Evolutionary conservation across 1,140 invertebrate species (phyloP).

Genomic region (Listronotus bonariensis): DNA sequence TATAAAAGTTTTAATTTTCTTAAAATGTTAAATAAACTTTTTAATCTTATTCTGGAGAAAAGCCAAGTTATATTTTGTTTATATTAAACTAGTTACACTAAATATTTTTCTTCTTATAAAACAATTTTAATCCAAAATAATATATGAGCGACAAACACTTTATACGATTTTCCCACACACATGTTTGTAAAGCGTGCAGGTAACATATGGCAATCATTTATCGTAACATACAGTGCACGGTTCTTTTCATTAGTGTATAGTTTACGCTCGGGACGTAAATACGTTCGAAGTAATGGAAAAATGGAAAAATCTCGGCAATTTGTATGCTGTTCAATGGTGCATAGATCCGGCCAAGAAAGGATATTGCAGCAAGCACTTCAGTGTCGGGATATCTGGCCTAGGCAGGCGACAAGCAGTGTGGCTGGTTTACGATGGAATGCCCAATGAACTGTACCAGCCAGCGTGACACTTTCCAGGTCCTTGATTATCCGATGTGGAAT

Average conservation of each 20-base stretch:
- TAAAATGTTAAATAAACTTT: no score
- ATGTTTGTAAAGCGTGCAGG: no score
- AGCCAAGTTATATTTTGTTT: no score
- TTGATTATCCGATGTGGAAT: constrained; percentile 6
- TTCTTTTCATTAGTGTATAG: constrained; percentile 1
- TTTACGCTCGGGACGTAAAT: constrained; percentile 1
- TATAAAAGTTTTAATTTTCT: no score
- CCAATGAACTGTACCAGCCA: constrained; percentile 10
- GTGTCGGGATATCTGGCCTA: neutral
- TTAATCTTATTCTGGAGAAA: no score
- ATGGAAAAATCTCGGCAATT: constrained; percentile 8
- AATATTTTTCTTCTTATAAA: no score
- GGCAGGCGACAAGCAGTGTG: neutral
- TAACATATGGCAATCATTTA: no score
- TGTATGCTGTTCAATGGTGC: constrained; percentile 14
- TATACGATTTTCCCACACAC: no score
- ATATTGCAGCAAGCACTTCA: neutral
- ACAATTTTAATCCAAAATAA: no score
- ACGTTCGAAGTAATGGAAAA: no score
- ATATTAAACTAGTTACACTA: no score
- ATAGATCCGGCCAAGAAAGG: constrained; percentile 2
- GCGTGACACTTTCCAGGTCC: constrained; percentile 14
- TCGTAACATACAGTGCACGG: neutral
- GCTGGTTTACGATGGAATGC: constrained; percentile 9
- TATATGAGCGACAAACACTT: no score